Base-by-base conservation (phyloP, 2,797 vertebrate genomes). In the Schizothorax lantsangensis region DNA sequence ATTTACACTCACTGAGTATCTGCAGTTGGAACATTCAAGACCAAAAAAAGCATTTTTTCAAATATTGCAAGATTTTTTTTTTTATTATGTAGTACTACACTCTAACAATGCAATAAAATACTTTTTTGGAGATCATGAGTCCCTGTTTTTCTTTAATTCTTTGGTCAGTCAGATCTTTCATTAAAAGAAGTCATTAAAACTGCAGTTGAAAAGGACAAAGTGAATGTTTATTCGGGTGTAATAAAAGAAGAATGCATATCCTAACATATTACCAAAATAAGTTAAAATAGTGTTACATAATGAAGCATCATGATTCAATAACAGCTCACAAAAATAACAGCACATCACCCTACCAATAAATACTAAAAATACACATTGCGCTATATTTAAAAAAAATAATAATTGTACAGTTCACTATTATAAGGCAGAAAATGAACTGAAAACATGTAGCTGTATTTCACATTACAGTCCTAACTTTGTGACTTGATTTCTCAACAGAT, bases 91-190 rank as follows among this genome's bases (percentile, higher is more conserved):
- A 93, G 79, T 91, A 86, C 86, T 92, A 91, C 91, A 94, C 93
- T 93, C 90, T 92, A 93, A 93, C 88, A 92, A 94, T 92, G 94
- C 94, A 95, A 95, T 95, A 94, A 94, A 93, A 89, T 72, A 62
- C 30, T 68, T 84, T 91, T 90, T 90, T 86, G 72, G 47, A 66
- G 19, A 3, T 69, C 14, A 36, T 21, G 14, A 19, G 36, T n/a
- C 30, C 62, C 23, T 84, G 59, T 66, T 23, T 69, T 26, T 33
- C 3, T 71, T 75, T 83, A 47, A 23, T 77, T 71, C 79, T 52
- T 21, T 79, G 6, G 6, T 86, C 47, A 21, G n/a, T 43, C 26
- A 52, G 6, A 21, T 4, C 19, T 7, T 19, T 62, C n/a, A 62
- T 26, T 62, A 26, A 62, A 62, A 47, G 7, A 52, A 66, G 11